Base-by-base conservation (phyloP, 2,888 invertebrate species). In the Nomada ruficornis region DNA sequence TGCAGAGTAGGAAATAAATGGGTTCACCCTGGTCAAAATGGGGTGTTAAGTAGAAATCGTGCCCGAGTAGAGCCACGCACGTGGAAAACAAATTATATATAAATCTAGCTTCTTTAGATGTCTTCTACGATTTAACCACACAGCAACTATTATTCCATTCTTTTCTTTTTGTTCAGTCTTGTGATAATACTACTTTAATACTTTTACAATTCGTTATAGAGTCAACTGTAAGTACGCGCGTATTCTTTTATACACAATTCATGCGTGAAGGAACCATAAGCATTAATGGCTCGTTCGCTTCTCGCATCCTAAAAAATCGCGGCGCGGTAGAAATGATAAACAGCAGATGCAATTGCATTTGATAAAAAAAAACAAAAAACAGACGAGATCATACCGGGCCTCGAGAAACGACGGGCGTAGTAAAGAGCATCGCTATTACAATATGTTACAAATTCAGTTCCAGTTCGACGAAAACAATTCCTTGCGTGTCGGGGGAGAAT, bases 171-270 rank as follows among this genome's bases (percentile, higher is more conserved):
- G 59, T 87, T 91, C 92, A 92, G 92, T 92, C 92, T 92, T 92
- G 86, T 87, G 87, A 88, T 70, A 92, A 92, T 92, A 92, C 91
- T 92, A 92, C 87, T 88, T 89, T 89, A 91, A 92, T 92, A 92
- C 90, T 92, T 91, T 89, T 89, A 88, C 83, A 81, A 82, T 86
- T 85, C 82, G 84, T 80, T 83, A 78, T 69, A 71, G 80, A 83
- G 77, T 84, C 77, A 81, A 81, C 82, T 71, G 86, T 69, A 70
- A 26, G 76, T 72, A 62, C 36, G 20, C 36, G n/a, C 54, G 50
- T 57, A 20, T 50, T 57, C 63, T 78, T 78, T 60, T 78, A 67
- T 79, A 79, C 70, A 62, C 54, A 64, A 63, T 63, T 29, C 42
- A 20, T 50, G 13, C n/a, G 36, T 55, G 55, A 83, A 83, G 64